Conservation (phyloP, 2,888 invertebrate genomes). For the Tiliacea aurago region DNA sequence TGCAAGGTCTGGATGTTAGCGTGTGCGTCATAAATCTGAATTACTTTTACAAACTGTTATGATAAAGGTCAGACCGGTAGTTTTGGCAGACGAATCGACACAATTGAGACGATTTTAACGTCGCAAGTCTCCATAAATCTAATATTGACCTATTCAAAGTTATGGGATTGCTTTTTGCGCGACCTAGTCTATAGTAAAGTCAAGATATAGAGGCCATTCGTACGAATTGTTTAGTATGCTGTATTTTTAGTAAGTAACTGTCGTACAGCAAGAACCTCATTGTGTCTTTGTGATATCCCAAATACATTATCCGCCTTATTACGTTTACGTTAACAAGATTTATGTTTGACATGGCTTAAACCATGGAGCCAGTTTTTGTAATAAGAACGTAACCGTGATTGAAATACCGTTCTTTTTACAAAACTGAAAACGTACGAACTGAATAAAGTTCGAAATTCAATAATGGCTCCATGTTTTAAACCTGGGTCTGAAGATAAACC, state of each 20-base stretch:
- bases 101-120: background rate
- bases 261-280: background rate
- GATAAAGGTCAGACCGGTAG: constrained; percentile 25
- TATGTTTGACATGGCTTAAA: too few relatives aligned
- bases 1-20: constrained; percentile 1
- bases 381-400: too few relatives aligned
- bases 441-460: too few relatives aligned
- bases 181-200: constrained; percentile 4
- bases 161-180: background rate
- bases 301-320: too few relatives aligned
- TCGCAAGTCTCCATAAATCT: constrained; percentile 13
- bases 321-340: too few relatives aligned
- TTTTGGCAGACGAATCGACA: constrained; percentile 8
- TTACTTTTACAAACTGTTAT: constrained; percentile 17
- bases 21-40: constrained; percentile 19
- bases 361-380: too few relatives aligned
- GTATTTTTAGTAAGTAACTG: background rate
- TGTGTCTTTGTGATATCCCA: background rate
- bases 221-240: background rate
- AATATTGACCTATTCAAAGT: constrained; percentile 8
- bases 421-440: too few relatives aligned
- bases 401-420: too few relatives aligned
- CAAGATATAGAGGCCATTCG: background rate
- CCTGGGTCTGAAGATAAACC: too few relatives aligned
- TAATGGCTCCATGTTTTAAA: too few relatives aligned